phyloP scores from a whole-genome alignment of 2,113 vertebrate genomes.

The Hemibagrus wyckioides region DNA sequence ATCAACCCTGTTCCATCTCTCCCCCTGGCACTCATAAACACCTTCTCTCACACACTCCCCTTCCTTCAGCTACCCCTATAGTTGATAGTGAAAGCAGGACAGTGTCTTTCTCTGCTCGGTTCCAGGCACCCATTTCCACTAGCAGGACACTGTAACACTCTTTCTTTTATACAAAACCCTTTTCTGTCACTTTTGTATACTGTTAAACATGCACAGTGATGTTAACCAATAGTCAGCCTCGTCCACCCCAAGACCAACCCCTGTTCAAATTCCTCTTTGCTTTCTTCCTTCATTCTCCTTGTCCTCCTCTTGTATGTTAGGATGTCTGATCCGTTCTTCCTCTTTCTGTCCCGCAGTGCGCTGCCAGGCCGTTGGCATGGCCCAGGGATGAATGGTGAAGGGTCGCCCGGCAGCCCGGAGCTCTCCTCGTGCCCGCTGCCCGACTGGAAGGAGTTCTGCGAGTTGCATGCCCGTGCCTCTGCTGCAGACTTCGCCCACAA shows the following conservation, averaged over 20 bases:
- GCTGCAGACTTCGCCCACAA: conserved; percentile 92
- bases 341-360: conserved; percentile 38
- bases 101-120: conserved; percentile 3
- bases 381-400: conserved; percentile 94
- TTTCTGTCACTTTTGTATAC: conserved; percentile 5
- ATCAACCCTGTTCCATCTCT: not conserved
- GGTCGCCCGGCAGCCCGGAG: conserved; percentile 83
- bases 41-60: conserved; percentile 4
- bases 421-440: conserved; percentile 85
- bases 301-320: not conserved
- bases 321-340: conserved; percentile 1
- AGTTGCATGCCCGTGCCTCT: conserved; percentile 90
- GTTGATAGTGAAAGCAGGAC: conserved; percentile 9
- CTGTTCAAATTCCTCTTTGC: not conserved
- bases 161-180: conserved; percentile 17
- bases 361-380: conserved; percentile 83
- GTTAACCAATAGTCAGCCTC: conserved; percentile 2
- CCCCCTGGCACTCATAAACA: not conserved
- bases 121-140: conserved; percentile 14
- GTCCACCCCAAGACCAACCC: not conserved
- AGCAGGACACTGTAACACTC: not conserved
- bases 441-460: conserved; percentile 97
- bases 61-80: not conserved
- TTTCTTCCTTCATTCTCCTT: not conserved
- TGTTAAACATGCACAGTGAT: conserved; percentile 8